Base-by-base conservation (phyloP, 2,797 vertebrate genomes). In the Sebastes ruberrimus region DNA sequence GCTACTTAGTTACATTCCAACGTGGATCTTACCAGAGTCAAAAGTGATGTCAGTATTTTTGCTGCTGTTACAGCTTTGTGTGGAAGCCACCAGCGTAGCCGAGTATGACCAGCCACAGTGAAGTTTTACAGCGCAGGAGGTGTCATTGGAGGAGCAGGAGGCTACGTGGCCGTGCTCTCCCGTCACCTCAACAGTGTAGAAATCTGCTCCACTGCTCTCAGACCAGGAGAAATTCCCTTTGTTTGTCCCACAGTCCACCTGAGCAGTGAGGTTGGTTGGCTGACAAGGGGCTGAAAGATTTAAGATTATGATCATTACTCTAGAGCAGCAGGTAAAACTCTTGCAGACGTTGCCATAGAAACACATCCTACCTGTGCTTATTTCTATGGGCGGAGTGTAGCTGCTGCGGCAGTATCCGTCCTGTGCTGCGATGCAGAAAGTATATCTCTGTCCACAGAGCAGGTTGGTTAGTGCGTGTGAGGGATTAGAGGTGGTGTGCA, bases 191-290 rank as follows among this genome's bases (percentile, higher is more conserved):
- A 93, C 93, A 0, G 66, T 84, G 80, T 94, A 94, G 74, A 76
- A 87, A 68, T 27, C 55, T 2, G 90, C 92, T 18, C 76, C 89
- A 1, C 46, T 67, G 67, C 86, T 87, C 61, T 81, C 74, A 4
- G 22, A 52, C 94, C 94, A 95, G 63, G 88, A 89, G 88, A 95
- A 90, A 33, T 77, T 86, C 10, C 83, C 94, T 28, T 35, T 87
- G 84, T 94, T 94, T 18, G 88, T 88, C 14, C 91, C 94, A 74
- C 94, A 94, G 71, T 94, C 90, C 69, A 94, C 91, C 9, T 2
- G 84, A n/a, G 69, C 89, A 1, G 65, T 85, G 35, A 95, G 62
- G 79, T 91, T 90, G 62, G 85, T 70, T 23, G 94, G 92, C 69
- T 85, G 81, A 83, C 95, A 95, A 5, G 94, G 92, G 23, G 74